Conservation (phyloP, 2,888 invertebrate genomes). For the Seladonia tumulorum region DNA sequence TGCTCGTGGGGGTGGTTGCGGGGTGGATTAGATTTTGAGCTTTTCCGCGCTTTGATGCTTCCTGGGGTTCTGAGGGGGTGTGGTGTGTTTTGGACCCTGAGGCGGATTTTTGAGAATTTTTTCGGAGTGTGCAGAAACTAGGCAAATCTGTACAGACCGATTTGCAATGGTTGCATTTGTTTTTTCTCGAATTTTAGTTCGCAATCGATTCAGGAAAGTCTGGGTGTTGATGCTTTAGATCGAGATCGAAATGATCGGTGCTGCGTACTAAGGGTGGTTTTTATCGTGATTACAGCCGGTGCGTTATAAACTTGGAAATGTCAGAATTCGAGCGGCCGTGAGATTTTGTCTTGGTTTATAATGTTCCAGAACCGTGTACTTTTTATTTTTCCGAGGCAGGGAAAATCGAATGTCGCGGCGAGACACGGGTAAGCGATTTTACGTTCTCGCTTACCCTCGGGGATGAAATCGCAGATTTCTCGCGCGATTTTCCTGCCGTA, state of each 20-base stretch:
- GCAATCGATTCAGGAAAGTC: background rate
- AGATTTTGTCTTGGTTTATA: constrained; percentile 1
- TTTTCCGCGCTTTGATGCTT: too few relatives aligned
- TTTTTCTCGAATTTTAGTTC: background rate
- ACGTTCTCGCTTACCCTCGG: constrained; percentile 7
- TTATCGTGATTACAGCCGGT: background rate
- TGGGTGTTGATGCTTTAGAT: background rate
- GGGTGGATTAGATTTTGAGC: too few relatives aligned
- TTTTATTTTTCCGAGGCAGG: constrained; percentile 14
- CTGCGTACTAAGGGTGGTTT: background rate
- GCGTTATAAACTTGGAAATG: background rate
- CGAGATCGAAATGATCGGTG: background rate
- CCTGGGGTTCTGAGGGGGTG: too few relatives aligned
- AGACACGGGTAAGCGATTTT: constrained; percentile 23
- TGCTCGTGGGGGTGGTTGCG: too few relatives aligned
- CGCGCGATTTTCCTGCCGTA: constrained; percentile 42
- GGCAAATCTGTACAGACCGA: too few relatives aligned
- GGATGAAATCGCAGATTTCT: constrained; percentile 32
- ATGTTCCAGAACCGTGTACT: background rate
- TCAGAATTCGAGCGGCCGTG: background rate
- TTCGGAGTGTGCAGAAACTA: too few relatives aligned
- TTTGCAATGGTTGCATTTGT: too few relatives aligned
- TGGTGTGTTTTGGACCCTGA: too few relatives aligned
- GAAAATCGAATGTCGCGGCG: constrained; percentile 25
- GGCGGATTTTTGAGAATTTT: too few relatives aligned